Conservation (phyloP, 2,113 vertebrate species). For the Papio anubis region DNA sequence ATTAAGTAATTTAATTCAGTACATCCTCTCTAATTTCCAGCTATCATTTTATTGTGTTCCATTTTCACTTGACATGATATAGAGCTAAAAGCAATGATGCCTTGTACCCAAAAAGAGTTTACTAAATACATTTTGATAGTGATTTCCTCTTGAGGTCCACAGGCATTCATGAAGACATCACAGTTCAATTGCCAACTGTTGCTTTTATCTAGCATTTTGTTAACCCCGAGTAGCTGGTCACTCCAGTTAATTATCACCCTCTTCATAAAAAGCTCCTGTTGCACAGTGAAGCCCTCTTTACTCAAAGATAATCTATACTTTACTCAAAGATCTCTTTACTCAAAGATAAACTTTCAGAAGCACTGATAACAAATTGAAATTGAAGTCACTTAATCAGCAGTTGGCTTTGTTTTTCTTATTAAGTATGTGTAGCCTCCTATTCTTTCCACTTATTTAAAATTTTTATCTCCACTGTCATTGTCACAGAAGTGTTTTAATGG, state of each 20-base stretch:
- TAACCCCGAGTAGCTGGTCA: not conserved
- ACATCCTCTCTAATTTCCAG: not conserved
- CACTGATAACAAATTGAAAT: not conserved
- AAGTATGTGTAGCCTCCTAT: not conserved
- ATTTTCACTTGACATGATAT: not conserved
- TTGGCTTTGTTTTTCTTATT: not conserved
- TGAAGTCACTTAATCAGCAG: not conserved
- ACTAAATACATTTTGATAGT: not conserved
- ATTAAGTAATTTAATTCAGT: not conserved
- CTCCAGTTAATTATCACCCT: not conserved
- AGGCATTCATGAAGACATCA: not conserved
- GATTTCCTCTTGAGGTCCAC: not conserved
- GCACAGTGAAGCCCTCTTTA: not conserved
- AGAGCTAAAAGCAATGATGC: not conserved
- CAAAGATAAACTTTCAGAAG: not conserved
- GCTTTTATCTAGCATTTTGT: not conserved
- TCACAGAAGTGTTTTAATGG: not conserved
- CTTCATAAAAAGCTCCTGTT: not conserved
- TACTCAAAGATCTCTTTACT: not conserved
- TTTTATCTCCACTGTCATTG: not conserved
- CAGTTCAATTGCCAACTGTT: not conserved
- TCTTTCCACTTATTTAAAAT: not conserved
- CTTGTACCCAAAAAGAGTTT: not conserved
- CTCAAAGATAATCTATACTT: not conserved
- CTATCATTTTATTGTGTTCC: not conserved